Percentiles rank a stretch among this genome's conserved stretches.
Evolutionary conservation across 2,113 vertebrate genomes (phyloP).

Genomic region (Solea solea): DNA sequence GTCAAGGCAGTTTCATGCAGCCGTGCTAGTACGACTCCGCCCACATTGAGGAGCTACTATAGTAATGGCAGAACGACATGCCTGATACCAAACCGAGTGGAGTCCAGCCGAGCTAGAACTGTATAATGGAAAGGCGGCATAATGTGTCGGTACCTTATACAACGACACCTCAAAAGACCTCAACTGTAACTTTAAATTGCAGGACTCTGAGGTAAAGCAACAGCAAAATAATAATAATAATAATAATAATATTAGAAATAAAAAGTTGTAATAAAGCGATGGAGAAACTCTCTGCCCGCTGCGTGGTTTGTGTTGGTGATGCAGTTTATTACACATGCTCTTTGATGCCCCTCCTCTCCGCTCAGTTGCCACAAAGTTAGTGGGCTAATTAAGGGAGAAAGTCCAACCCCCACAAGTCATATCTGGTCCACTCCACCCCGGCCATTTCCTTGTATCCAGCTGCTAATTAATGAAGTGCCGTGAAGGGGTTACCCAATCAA

Average conservation of each 20-base stretch:
- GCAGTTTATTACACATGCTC: slow-evolving; percentile 52
- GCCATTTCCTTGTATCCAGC: slow-evolving; percentile 61
- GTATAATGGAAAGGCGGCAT: too few relatives aligned
- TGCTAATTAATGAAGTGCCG: slow-evolving; percentile 75
- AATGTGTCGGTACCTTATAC: too few relatives aligned
- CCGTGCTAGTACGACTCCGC: too few relatives aligned
- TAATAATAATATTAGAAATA: background rate
- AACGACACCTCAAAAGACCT: too few relatives aligned
- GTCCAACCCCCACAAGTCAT: slow-evolving; percentile 23
- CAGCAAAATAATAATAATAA: background rate
- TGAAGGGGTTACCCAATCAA: slow-evolving; percentile 71
- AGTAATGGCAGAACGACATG: too few relatives aligned
- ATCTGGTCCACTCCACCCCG: slow-evolving; percentile 38
- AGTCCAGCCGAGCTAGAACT: too few relatives aligned
- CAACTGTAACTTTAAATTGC: too few relatives aligned
- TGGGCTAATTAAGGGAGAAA: slow-evolving; percentile 71
- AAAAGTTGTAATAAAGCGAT: background rate
- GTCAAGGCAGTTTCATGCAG: too few relatives aligned
- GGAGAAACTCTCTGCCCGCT: slow-evolving; percentile 3
- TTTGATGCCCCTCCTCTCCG: slow-evolving; percentile 56
- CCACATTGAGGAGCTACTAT: too few relatives aligned
- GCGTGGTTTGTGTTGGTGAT: slow-evolving; percentile 7
- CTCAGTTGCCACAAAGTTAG: slow-evolving; percentile 27
- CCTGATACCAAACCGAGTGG: too few relatives aligned
- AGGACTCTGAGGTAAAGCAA: background rate